phyloP scores from a whole-genome alignment of 2,113 vertebrate genomes.

The Neogobius melanostomus region DNA sequence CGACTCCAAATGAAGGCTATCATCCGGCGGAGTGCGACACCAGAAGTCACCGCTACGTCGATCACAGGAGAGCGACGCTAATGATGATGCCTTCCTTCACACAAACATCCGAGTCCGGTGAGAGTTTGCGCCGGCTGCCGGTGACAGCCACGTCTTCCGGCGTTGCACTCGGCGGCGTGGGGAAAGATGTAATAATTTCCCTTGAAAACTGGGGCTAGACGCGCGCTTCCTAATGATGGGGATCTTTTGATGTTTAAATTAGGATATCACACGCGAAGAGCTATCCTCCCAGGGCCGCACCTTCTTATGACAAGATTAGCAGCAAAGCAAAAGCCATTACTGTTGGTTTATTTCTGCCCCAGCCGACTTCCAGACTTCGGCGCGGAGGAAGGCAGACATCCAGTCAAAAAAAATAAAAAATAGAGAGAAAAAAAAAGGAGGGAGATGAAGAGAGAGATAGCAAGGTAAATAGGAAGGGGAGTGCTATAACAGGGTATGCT shows the following conservation, averaged over 20 bases:
- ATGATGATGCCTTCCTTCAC: conserved; percentile 74
- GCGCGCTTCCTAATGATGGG: conserved; percentile 70
- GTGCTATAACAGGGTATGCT: conserved; percentile 49
- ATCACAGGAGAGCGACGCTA: conserved; percentile 65
- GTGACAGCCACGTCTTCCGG: conserved; percentile 70
- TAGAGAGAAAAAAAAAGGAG: conserved; percentile 18
- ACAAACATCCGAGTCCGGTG: conserved; percentile 73
- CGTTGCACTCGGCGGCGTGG: conserved; percentile 58
- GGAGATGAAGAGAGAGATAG: conserved; percentile 19
- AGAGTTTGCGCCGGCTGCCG: conserved; percentile 48
- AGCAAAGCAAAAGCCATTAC: conserved; percentile 73
- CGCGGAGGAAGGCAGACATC: conserved; percentile 50
- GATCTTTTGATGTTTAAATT: conserved; percentile 80
- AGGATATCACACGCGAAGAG: conserved; percentile 72
- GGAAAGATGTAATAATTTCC: conserved; percentile 70
- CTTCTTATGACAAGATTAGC: conserved; percentile 77
- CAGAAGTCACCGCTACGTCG: conserved; percentile 53
- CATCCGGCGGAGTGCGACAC: conserved; percentile 54
- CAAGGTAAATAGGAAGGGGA: conserved; percentile 19
- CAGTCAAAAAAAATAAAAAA: conserved; percentile 35
- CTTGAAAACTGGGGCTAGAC: conserved; percentile 69
- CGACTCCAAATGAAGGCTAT: conserved; percentile 54
- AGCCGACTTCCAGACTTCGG: conserved; percentile 57
- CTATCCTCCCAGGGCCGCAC: conserved; percentile 71
- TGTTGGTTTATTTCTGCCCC: conserved; percentile 70